These are phyloP conservation scores for Centruroides sculpturatus DNA, from an alignment of 1,140 invertebrate genomes.

Conservation along the genomic window DNA sequence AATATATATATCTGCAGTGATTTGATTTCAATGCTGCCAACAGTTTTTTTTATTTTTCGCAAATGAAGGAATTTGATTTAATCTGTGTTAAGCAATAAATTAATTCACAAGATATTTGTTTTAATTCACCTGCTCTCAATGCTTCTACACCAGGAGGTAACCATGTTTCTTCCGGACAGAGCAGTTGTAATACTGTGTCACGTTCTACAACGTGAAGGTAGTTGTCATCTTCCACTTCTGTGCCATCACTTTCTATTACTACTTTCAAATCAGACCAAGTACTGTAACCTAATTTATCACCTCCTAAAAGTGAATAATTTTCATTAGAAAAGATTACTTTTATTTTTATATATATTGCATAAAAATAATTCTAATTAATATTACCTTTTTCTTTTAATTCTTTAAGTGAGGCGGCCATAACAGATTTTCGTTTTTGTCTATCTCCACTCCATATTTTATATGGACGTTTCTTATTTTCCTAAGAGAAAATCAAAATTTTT, in stretches of 20 bases:
- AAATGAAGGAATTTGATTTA: no score
- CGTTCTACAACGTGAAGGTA: slow-evolving; percentile 77
- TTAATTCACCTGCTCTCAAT: slow-evolving; percentile 62
- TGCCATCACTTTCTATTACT: slow-evolving; percentile 83
- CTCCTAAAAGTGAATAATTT: slow-evolving; percentile 24
- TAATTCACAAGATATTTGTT: no score
- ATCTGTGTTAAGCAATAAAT: no score
- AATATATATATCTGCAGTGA: no score
- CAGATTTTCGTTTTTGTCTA: slow-evolving; percentile 77
- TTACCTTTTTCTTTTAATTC: slow-evolving; percentile 62
- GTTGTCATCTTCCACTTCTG: slow-evolving; percentile 83
- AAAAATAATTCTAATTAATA: no score
- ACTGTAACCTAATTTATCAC: slow-evolving; percentile 70
- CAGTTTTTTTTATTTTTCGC: no score
- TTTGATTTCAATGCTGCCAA: no score
- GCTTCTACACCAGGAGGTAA: slow-evolving; percentile 69
- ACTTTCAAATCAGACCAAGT: slow-evolving; percentile 37
- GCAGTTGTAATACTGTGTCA: slow-evolving; percentile 72
- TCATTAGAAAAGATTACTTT: no score
- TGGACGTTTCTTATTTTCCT: slow-evolving; percentile 56
- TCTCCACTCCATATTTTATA: slow-evolving; percentile 95
- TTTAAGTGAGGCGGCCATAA: slow-evolving; percentile 77
- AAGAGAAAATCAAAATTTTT: background rate
- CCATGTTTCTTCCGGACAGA: slow-evolving; percentile 77
- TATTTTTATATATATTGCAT: no score